Evolutionary conservation across 2,113 vertebrate genomes (phyloP).

Genomic region (Dicaeum eximium): DNA sequence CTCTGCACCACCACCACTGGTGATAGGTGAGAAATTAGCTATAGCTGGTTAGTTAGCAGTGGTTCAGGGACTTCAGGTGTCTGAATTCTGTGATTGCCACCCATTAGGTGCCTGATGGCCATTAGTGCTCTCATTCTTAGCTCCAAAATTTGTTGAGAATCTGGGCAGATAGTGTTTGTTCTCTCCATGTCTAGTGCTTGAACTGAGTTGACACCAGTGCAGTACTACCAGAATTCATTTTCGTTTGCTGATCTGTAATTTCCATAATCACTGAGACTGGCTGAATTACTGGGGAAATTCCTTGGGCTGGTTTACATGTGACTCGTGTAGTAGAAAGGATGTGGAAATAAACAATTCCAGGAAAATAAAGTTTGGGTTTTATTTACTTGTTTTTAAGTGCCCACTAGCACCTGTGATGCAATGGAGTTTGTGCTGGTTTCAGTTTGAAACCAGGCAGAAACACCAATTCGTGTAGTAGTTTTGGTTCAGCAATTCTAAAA

Average conservation of each 20-base stretch:
- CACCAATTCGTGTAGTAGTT: too few relatives aligned
- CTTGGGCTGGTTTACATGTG: background rate
- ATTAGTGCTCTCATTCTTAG: background rate
- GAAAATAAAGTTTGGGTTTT: background rate
- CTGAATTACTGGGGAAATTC: background rate
- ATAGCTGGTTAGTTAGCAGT: background rate
- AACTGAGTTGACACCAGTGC: background rate
- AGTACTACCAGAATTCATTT: background rate
- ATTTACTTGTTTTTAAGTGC: background rate
- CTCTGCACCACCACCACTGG: background rate
- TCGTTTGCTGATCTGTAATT: background rate
- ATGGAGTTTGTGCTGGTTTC: background rate
- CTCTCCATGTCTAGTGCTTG: background rate
- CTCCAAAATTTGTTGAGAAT: background rate
- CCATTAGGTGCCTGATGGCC: background rate
- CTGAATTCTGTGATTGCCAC: background rate
- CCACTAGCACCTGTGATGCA: background rate
- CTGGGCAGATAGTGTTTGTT: background rate
- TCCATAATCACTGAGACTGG: background rate
- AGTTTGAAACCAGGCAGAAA: too few relatives aligned
- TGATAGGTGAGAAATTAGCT: background rate
- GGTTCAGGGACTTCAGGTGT: background rate
- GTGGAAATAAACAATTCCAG: background rate
- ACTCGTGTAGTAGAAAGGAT: background rate
- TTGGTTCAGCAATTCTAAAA: too few relatives aligned